Evolutionary conservation across 1,140 invertebrate species (phyloP).

Genomic region (Drosophila kohkoa): DNA sequence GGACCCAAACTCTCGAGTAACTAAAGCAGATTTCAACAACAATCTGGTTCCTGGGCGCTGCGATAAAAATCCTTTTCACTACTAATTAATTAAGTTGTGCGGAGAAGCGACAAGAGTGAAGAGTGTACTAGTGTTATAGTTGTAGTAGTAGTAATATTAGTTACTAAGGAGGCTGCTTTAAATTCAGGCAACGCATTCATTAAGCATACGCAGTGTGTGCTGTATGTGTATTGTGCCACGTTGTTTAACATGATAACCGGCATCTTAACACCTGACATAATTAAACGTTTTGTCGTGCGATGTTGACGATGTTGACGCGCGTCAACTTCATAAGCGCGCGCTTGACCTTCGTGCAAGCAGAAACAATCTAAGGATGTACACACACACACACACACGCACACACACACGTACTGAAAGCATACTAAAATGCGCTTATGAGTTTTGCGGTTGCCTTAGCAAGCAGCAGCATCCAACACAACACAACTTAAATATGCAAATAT

Average conservation of each 20-base stretch:
- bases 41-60: constrained; percentile 10
- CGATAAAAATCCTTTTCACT: constrained; percentile 44
- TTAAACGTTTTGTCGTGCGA: constrained; percentile 62
- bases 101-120: neutral
- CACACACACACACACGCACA: constrained; percentile 20
- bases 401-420: constrained; percentile 31
- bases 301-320: constrained; percentile 49
- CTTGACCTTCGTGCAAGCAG: constrained; percentile 49
- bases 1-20: constrained; percentile 1
- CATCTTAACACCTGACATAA: constrained; percentile 82
- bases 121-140: neutral
- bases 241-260: constrained; percentile 58
- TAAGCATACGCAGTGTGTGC: constrained; percentile 61
- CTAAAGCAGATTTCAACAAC: constrained; percentile 20
- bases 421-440: constrained; percentile 82
- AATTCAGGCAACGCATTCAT: constrained; percentile 52
- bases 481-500: constrained; percentile 83
- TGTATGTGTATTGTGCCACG: constrained; percentile 16
- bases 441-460: constrained; percentile 65
- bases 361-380: constrained; percentile 28
- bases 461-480: constrained; percentile 33
- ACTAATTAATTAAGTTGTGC: constrained; percentile 54
- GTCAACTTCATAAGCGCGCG: constrained; percentile 69
- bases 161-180: constrained; percentile 25
- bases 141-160: neutral